Base-by-base conservation (phyloP, 2,113 vertebrate species). In the Dipodomys ordii region DNA sequence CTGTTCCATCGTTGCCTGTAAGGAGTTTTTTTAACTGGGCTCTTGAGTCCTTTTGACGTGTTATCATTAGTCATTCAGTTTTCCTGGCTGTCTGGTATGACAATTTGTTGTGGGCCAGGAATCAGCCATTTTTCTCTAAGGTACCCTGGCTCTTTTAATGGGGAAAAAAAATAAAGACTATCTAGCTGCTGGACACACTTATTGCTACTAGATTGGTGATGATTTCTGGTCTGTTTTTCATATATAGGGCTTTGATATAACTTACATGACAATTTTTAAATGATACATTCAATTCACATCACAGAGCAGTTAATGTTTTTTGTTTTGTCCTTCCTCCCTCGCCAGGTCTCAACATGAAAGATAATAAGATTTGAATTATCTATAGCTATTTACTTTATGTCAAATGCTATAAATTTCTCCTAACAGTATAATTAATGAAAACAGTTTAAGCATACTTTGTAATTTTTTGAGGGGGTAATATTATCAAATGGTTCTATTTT, bases 1-100 rank as follows among this genome's bases (percentile, higher is more conserved):
- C 81, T 94, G 62, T 86, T 27, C 77, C 60, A 69, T 82, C 64
- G 85, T 90, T 84, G n/a, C 22, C 44, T 81, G 23, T 19, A 25
- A 72, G 32, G 30, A 39, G 62, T 30, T 88, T 92, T 62, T 23
- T 49, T 77, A 87, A 93, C 67, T 76, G 32, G 46, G 15, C 64
- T 84, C 53, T 62, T 32, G 49, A 80, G 82, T 44, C 68, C 64
- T 72, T 92, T 46, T 77, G 78, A 84, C 78, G 64, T n/a, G n/a
- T 46, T 74, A 44, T 69, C 69, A 77, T 88, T 79, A 89, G 78
- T 94, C 60, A 78, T 60, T 65, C 39, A 39, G 30, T 89, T 94
- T 83, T 49, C 13, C 72, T 88, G 79, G 64, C 65, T 79, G 16
- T 91, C 35, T 83, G 5, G 16, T 35, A 18, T 71, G 39, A 93